Percentiles rank a stretch among this genome's conserved stretches.
Evolutionary conservation across 2,113 vertebrate genomes (phyloP).

Genomic region (Pangasianodon hypophthalmus): DNA sequence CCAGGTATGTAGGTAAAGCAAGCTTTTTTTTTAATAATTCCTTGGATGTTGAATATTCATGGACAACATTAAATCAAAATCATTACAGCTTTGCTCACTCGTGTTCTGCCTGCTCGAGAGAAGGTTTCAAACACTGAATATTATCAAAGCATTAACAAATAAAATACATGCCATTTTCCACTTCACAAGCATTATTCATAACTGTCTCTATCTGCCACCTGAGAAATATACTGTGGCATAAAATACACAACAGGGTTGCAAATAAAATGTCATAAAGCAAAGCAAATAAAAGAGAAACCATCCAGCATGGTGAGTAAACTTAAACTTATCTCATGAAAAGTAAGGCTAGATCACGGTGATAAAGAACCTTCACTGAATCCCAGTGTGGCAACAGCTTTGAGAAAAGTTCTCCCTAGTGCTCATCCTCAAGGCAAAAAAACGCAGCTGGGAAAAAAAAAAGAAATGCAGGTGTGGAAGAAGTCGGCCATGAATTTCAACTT

Average conservation of each 20-base stretch:
- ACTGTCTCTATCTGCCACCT: neutral
- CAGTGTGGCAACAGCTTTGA: slow-evolving; percentile 17
- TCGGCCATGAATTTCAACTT: slow-evolving; percentile 45
- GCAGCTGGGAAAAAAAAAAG: neutral
- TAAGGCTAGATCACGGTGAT: neutral
- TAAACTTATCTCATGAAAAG: neutral
- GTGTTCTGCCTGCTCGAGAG: neutral
- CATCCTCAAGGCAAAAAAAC: slow-evolving; percentile 19
- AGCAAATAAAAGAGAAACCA: neutral
- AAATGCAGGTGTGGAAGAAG: slow-evolving; percentile 34
- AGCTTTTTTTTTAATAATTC: neutral
- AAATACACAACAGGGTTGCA: neutral
- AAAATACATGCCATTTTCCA: neutral
- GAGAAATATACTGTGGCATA: neutral
- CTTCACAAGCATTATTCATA: neutral
- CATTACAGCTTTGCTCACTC: neutral
- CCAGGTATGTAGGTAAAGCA: neutral
- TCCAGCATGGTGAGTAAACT: neutral
- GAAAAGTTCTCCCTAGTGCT: slow-evolving; percentile 6
- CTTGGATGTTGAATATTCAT: neutral
- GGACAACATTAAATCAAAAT: neutral
- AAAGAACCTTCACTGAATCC: slow-evolving; percentile 7
- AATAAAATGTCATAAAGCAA: slow-evolving; percentile 4
- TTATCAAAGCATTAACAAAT: slow-evolving; percentile 8
- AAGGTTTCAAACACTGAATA: neutral